Evolutionary conservation across 2,888 invertebrate genomes (phyloP).

Genomic region (Dione vanillae): DNA sequence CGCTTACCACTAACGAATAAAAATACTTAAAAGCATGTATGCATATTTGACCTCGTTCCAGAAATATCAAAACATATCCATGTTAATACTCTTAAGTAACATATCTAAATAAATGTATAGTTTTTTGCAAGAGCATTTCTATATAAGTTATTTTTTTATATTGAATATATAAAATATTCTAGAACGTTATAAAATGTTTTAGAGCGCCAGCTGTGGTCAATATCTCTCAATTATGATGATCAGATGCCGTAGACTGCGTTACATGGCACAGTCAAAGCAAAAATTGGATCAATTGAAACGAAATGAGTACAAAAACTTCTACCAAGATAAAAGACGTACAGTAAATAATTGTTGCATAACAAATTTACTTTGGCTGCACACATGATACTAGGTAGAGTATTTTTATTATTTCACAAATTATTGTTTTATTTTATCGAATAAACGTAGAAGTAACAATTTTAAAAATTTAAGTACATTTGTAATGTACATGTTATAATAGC

Average conservation of each 20-base stretch:
- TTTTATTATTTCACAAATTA: no score
- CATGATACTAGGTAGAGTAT: no score
- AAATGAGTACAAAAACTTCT: neutral
- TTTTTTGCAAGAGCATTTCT: neutral
- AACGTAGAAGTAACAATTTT: no score
- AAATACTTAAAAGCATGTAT: no score
- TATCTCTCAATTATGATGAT: conserved; percentile 3
- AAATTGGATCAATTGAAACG: conserved; percentile 7
- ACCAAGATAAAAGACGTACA: neutral
- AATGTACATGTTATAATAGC: no score
- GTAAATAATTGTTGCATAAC: neutral
- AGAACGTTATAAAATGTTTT: neutral
- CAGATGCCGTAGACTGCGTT: conserved; percentile 10
- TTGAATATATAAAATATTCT: neutral
- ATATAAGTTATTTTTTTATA: neutral
- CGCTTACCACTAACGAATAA: no score
- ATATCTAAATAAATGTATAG: neutral
- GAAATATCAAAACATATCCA: no score
- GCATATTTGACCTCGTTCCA: no score
- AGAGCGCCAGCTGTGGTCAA: conserved; percentile 24
- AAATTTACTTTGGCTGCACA: neutral
- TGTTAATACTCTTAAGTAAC: no score
- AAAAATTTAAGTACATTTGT: no score
- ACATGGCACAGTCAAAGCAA: conserved; percentile 19
- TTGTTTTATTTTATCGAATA: no score